These are phyloP conservation scores for Platalea minor DNA, from an alignment of 2,797 vertebrate species.

Conservation along the genomic window DNA sequence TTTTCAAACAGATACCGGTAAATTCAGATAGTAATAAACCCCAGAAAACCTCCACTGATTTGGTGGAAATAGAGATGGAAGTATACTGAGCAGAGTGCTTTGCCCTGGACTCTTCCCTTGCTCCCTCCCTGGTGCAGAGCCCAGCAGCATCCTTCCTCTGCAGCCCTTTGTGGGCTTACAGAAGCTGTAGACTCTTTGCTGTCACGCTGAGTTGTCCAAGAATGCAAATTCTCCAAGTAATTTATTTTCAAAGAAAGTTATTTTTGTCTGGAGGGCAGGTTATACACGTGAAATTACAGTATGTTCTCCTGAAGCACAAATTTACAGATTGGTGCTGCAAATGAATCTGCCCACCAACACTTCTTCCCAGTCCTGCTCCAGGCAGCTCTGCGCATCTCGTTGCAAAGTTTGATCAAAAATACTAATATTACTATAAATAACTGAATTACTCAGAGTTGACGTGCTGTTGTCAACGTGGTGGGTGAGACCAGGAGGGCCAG, in stretches of 20 bases:
- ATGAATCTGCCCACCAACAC: not conserved
- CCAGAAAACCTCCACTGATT: not conserved
- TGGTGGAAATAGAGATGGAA: not conserved
- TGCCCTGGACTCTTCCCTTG: not conserved
- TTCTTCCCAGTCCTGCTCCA: not conserved
- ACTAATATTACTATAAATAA: not conserved
- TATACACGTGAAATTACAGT: not conserved
- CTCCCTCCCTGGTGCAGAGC: not conserved
- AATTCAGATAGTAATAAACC: not conserved
- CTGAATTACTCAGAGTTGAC: not conserved
- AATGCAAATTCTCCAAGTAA: not conserved
- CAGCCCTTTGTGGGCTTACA: not conserved
- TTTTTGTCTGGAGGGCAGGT: constrained; percentile 2
- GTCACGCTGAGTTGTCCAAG: not conserved
- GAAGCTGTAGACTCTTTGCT: not conserved
- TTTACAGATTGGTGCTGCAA: not conserved
- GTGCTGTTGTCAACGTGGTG: not conserved
- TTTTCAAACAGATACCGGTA: not conserved
- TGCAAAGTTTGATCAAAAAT: not conserved
- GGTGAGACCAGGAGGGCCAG: not conserved
- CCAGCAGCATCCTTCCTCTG: not conserved
- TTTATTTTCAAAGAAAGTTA: constrained; percentile 16
- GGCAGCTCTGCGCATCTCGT: not conserved
- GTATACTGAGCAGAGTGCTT: not conserved
- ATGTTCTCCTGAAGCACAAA: not conserved